Conservation (phyloP, 2,113 vertebrate genomes). For the Crotalus tigris region DNA sequence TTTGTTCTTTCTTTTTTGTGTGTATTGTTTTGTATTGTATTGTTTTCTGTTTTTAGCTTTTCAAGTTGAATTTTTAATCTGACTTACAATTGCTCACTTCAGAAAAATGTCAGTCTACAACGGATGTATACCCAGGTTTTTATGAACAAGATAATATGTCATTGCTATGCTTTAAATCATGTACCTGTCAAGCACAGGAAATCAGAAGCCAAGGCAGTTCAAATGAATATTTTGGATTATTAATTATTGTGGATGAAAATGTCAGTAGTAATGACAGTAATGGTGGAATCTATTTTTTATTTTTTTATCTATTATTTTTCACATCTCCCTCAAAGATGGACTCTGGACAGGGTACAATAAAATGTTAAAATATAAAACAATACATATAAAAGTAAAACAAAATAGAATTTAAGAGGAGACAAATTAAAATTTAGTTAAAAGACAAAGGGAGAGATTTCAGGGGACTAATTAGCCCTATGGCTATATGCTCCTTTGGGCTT, state of each 20-base stretch:
- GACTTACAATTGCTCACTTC: slow-evolving; percentile 27
- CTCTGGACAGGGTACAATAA: not conserved
- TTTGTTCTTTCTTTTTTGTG: not conserved
- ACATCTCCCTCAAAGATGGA: not conserved
- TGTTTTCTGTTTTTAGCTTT: slow-evolving; percentile 28
- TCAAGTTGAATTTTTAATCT: slow-evolving; percentile 49
- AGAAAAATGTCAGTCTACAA: not conserved
- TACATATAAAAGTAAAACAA: not conserved
- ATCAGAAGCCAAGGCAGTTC: not conserved
- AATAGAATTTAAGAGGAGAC: not conserved
- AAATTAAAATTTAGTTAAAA: not conserved
- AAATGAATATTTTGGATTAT: not conserved
- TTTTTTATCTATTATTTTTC: not conserved
- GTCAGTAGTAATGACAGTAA: not conserved
- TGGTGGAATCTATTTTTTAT: not conserved
- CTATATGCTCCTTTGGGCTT: too few relatives aligned
- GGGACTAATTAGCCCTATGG: not conserved
- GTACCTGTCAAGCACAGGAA: not conserved
- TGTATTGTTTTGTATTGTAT: slow-evolving; percentile 22
- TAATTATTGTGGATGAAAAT: not conserved
- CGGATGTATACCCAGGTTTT: slow-evolving; percentile 4
- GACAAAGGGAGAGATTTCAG: not conserved
- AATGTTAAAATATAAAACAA: not conserved
- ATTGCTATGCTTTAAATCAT: not conserved
- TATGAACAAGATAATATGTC: not conserved